Percentiles rank a stretch among this genome's conserved stretches.
Evolutionary conservation across 1,140 invertebrate species (phyloP).

Genomic region (Patella vulgata): DNA sequence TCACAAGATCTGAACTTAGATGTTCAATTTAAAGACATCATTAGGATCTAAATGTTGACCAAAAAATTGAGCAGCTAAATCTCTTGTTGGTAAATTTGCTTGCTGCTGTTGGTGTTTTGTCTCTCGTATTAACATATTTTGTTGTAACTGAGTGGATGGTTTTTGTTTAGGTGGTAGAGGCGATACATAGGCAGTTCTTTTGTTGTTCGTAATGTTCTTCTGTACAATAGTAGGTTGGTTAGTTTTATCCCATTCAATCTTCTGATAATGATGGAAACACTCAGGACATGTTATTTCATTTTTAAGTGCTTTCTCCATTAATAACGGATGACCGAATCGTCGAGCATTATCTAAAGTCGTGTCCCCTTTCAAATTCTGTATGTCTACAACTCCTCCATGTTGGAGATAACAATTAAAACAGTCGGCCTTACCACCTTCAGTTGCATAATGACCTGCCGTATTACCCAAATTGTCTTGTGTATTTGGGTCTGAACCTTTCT

Average conservation of each 20-base stretch:
- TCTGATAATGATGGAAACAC: constrained; percentile 44
- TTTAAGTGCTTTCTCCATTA: constrained; percentile 60
- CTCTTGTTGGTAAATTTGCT: constrained; percentile 34
- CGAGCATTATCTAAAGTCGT: constrained; percentile 54
- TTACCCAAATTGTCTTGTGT: constrained; percentile 62
- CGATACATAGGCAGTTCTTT: constrained; percentile 41
- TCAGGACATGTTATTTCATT: constrained; percentile 45
- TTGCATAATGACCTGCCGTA: constrained; percentile 59
- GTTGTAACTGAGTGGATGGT: constrained; percentile 30
- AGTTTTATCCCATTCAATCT: constrained; percentile 41
- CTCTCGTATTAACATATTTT: constrained; percentile 35
- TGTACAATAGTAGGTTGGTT: constrained; percentile 46
- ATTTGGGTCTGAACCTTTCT: constrained; percentile 59
- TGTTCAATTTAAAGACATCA: constrained; percentile 36
- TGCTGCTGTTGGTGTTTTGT: constrained; percentile 24
- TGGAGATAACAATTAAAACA: constrained; percentile 62
- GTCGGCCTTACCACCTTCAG: constrained; percentile 51
- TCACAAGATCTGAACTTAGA: no score
- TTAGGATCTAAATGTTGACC: constrained; percentile 50
- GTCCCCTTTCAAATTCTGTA: constrained; percentile 54
- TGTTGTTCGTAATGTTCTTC: constrained; percentile 38
- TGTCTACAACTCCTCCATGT: constrained; percentile 53
- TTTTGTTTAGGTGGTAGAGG: constrained; percentile 41
- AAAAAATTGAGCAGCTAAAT: constrained; percentile 48
- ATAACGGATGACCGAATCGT: constrained; percentile 54